Evolutionary conservation across 2,113 vertebrate species (phyloP), one percentile per base, ranked within the genome.

Genomic region (Notiomystis cincta): DNA sequence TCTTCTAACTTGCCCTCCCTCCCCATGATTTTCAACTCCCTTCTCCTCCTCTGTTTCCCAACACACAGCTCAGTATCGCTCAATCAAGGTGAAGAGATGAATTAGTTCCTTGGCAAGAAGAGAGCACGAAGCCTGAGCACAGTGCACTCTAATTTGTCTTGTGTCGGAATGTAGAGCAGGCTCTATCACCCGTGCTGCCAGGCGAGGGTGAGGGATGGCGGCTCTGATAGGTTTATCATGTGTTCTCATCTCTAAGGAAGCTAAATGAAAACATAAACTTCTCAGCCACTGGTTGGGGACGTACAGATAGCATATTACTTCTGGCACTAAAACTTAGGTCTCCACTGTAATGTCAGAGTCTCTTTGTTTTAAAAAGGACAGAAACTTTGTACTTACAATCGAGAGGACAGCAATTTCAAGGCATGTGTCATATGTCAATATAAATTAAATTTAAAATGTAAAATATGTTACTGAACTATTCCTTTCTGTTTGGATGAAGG

Each of bases 151-250:
- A 91, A 95, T 98, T 96, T 97, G 92, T 95, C 90, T 97, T 95
- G 85, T 96, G 89, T 91, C 87, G 44, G 93, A 95, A 90, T 92
- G 86, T 71, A 90, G 94, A 96, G 83, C 89, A 96, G 95, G 56
- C 35, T 82, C 64, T 96, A 87, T 98, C 95, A 93, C 69, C 91
- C 76, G 77, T 77, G 47, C 96, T 97, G 93, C 94, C 96, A 94
- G 80, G 84, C 82, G 54, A 98, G 89, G 92, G 60, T 98, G 97
- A 98, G 93, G 97, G 94, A 98, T 97, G 93, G 96, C 87, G 75
- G 33, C 58, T 82, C 87, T 97, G 96, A 98, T 98, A 96, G 95
- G 96, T 98, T 98, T 97, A 98, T 98, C 96, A 96, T 97, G 84
- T 84, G 84, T 93, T 86, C 96, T 97, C 93, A 97, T 98, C 97